Conservation (phyloP, 2,888 invertebrate species). For the Andrena bicolor region DNA sequence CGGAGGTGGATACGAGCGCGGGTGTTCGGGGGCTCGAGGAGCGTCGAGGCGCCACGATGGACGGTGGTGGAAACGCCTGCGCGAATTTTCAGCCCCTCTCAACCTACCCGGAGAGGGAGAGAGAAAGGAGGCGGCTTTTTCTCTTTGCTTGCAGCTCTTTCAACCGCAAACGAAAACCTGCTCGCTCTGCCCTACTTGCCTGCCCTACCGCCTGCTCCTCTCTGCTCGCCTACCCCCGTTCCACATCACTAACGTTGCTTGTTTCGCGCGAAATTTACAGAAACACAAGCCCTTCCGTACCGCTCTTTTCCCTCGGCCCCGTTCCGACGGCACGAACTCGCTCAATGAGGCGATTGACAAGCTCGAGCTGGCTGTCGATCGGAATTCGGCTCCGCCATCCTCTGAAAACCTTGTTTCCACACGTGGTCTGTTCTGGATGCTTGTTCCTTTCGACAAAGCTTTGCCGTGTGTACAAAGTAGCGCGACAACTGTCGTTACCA, state of each 20-base stretch:
- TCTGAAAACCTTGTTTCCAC: background rate
- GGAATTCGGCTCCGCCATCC: background rate
- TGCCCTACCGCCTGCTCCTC: constrained; percentile 1
- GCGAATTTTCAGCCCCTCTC: constrained; percentile 69
- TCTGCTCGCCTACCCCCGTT: background rate
- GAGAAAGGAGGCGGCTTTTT: constrained; percentile 30
- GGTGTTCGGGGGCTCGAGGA: constrained; percentile 57
- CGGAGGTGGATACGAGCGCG: constrained; percentile 49
- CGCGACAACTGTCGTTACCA: constrained; percentile 8
- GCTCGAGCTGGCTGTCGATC: background rate
- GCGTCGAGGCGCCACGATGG: constrained; percentile 68
- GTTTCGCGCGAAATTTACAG: constrained; percentile 13
- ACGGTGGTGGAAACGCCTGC: constrained; percentile 72
- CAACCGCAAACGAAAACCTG: constrained; percentile 65
- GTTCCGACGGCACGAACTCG: background rate
- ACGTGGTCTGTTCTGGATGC: background rate
- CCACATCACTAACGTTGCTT: background rate
- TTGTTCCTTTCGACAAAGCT: constrained; percentile 25
- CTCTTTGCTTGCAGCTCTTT: constrained; percentile 56
- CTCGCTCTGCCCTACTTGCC: constrained; percentile 51
- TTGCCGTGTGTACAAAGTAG: constrained; percentile 10
- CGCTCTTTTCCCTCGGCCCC: constrained; percentile 1
- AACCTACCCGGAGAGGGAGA: constrained; percentile 40
- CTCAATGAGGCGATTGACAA: constrained; percentile 14
- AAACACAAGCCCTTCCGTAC: background rate